Conservation (phyloP, 2,797 vertebrate genomes). For the Limosa lapponica region DNA sequence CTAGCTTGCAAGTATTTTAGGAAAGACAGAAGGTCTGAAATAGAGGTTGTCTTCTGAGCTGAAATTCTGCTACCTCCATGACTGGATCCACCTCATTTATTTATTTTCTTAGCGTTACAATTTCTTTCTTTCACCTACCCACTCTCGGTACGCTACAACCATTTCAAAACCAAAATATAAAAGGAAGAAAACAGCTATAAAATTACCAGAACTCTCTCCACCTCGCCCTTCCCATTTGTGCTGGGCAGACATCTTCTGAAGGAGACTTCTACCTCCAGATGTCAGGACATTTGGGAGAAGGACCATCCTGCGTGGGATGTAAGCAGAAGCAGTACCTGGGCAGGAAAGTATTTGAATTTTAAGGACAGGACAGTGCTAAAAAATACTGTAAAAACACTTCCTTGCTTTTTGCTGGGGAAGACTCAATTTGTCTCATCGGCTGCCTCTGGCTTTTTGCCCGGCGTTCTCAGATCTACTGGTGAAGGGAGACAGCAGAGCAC, state of each 20-base stretch:
- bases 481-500: neutral
- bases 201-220: neutral
- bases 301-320: neutral
- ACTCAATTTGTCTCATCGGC: neutral
- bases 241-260: neutral
- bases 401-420: neutral
- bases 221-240: neutral
- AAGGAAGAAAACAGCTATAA: neutral
- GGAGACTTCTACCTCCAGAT: neutral
- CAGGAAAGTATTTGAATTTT: neutral
- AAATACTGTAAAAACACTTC: neutral
- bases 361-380: neutral
- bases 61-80: neutral
- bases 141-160: neutral
- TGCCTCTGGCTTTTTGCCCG: slow-evolving; percentile 4
- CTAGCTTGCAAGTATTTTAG: neutral
- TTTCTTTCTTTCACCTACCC: neutral
- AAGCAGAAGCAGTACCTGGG: neutral
- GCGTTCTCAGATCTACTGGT: neutral
- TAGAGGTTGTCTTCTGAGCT: neutral
- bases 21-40: neutral
- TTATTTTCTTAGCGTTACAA: neutral
- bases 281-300: neutral
- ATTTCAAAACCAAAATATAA: neutral
- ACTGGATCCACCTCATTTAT: neutral